These are phyloP conservation scores for Helobdella robusta DNA, from an alignment of 2,888 invertebrate genomes.

Conservation along the genomic window DNA sequence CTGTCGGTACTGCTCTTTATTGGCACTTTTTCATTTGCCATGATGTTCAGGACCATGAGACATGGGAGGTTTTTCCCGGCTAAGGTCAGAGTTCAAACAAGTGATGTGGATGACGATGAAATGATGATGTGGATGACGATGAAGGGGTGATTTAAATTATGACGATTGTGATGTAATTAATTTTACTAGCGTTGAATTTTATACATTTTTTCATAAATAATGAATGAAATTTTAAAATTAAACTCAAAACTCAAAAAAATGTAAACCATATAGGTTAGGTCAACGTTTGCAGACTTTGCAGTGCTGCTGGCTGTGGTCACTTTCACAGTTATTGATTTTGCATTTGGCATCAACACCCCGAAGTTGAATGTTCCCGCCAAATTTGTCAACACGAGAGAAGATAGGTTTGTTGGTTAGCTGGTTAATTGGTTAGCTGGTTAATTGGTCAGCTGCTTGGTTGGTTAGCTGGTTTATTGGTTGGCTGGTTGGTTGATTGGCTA, in stretches of 20 bases:
- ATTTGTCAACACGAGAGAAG: constrained; percentile 51
- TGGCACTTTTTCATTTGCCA: constrained; percentile 79
- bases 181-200: too few species aligned
- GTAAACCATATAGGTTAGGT: constrained; percentile 35
- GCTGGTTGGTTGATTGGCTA: too few species aligned
- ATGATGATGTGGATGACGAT: too few species aligned
- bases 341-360: constrained; percentile 74
- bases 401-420: constrained; percentile 26
- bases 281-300: constrained; percentile 51
- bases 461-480: too few species aligned
- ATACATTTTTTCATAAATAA: too few species aligned
- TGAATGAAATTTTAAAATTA: too few species aligned
- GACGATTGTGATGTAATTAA: too few species aligned
- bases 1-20: constrained; percentile 84
- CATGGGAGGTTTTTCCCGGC: constrained; percentile 82
- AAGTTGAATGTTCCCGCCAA: constrained; percentile 73
- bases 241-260: too few species aligned
- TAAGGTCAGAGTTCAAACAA: constrained; percentile 66
- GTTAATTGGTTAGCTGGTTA: too few species aligned
- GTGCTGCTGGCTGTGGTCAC: constrained; percentile 85
- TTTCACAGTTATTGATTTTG: constrained; percentile 73
- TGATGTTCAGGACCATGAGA: constrained; percentile 80
- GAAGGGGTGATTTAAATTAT: too few species aligned
- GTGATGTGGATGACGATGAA: too few species aligned
- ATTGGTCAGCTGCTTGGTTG: too few species aligned